Base-by-base conservation (phyloP, 2,797 vertebrate genomes). In the Periparus ater region DNA sequence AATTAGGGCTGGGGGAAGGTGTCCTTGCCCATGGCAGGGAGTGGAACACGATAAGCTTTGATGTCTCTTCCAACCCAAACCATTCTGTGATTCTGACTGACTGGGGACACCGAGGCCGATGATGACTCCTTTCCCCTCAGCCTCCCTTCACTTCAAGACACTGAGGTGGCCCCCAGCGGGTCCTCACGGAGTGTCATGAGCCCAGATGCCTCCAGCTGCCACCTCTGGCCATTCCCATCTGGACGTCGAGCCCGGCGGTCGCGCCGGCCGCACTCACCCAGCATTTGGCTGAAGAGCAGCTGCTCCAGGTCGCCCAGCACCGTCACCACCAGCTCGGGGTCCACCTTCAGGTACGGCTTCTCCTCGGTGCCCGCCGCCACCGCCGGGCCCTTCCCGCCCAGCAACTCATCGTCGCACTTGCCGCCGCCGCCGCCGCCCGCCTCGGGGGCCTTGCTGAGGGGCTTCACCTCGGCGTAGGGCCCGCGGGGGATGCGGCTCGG, bases 281-380 rank as follows among this genome's bases (percentile, higher is more conserved):
- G 96, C 97, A 99, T 99, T 96, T 99, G 99, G 97, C 99, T 99
- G 98, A 99, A 99, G 62, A 99, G 99, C 50, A 99, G 98, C 98
- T 99, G 99, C 96, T 99, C 99, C 97, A 99, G 97, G 97, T 99
- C 99, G 4, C 99, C 99, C 96, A 99, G 98, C 91, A 99, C 99
- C 1, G 99, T 99, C 95, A 99, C 99, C 96, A 99, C 99, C 70
- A 99, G 98, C 97, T 99, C 99, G 17, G 99, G 99, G 81, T 99
- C 99, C 98, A 99, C 99, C 97, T 99, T 99, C 91, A 99, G 98
- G 96, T 99, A 99, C 86, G 98, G 96, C 89, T 99, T 98, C 78
- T 99, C 99, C 89, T 99, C 98, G 34, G 97, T 30, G 95, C 98
- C 98, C 40, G 98, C 97, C 89, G 98, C 97, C 81, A 96, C 98